Percentiles rank a stretch among this genome's conserved stretches.
phyloP scores from a whole-genome alignment of 2,797 vertebrate genomes.

The Platalea minor region DNA sequence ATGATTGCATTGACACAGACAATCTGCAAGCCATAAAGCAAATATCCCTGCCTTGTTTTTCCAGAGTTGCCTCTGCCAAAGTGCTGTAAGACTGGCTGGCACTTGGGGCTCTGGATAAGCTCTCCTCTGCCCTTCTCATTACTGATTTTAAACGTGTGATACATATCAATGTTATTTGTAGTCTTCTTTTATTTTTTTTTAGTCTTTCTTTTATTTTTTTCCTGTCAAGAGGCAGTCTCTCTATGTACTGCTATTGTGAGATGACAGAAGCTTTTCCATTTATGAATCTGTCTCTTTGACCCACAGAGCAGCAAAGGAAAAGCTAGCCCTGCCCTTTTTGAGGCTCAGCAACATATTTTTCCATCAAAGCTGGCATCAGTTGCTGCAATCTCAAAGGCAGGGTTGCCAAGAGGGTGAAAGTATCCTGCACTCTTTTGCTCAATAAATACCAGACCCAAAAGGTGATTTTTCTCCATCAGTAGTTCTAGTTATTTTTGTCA shows the following conservation, averaged over 20 bases:
- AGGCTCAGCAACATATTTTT: neutral
- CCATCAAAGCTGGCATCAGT: slow-evolving; percentile 23
- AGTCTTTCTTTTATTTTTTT: neutral
- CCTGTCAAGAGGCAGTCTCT: neutral
- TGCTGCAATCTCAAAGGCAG: neutral
- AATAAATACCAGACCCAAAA: neutral
- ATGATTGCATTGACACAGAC: neutral
- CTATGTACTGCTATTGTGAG: neutral
- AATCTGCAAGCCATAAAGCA: neutral
- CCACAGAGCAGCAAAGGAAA: neutral
- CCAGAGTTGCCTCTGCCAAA: slow-evolving; percentile 1
- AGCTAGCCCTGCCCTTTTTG: neutral
- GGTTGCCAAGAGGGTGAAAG: neutral
- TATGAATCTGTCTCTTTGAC: slow-evolving; percentile 6
- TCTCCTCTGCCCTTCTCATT: slow-evolving; percentile 6
- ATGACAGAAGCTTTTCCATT: slow-evolving; percentile 23
- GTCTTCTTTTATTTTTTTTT: neutral
- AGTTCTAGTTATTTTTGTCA: neutral
- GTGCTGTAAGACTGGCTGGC: neutral
- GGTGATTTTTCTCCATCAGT: neutral
- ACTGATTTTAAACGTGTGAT: slow-evolving; percentile 35
- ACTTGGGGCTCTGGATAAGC: neutral
- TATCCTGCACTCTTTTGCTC: neutral
- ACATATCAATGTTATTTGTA: neutral
- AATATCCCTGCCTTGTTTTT: neutral